Base-by-base conservation (phyloP, 2,888 invertebrate genomes). In the Phorcus lineatus region DNA sequence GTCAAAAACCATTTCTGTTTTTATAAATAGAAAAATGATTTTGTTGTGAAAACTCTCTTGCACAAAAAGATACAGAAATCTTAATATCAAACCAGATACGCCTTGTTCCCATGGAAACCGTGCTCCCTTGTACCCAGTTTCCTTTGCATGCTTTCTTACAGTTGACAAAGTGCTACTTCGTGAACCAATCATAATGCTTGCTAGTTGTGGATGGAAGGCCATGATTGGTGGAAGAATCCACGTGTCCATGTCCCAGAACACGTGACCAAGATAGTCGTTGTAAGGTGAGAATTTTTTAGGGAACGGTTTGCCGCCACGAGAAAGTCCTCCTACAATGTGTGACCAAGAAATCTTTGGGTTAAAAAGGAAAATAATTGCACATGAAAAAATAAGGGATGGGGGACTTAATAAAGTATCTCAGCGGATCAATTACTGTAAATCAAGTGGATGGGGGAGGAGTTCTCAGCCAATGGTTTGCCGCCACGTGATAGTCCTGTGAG, bases 211-310 rank as follows among this genome's bases (percentile, higher is more conserved):
- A 80, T 89, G 88, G 22, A 91, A 84, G 54, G 89, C 75, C 79
- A 91, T 86, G 7, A 91, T 82, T 36, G 90, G 86, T 24, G 92
- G 91, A 80, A 85, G 88, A 83, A 92, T 88, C 91, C 91, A 92
- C 57, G 90, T 90, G 83, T 92, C 92, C 86, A 90, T 90, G 77
- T 91, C 91, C 91, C 91, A 92, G 81, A 91, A 91, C 80, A 91
- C 89, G 82, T 92, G 92, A 77, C 92, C 92, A 74, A 86, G 83
- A 80, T 91, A 90, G 82, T 90, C 89, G 74, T 88, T 88, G 13
- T 80, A 81, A 0, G 83, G 80, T 4, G 85, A 83, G 13, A 79
- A 78, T 55, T 80, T 85, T 28, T 79, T 78, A 11, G 81, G 82
- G 11, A 74, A 28, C 1, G 84, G 75, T 70, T 83, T 81, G 11